A percentile compares a stretch with the other conserved stretches of the same genome.
These are phyloP conservation scores for Gadus chalcogrammus DNA, from an alignment of 2,113 vertebrate species.

Conservation along the genomic window DNA sequence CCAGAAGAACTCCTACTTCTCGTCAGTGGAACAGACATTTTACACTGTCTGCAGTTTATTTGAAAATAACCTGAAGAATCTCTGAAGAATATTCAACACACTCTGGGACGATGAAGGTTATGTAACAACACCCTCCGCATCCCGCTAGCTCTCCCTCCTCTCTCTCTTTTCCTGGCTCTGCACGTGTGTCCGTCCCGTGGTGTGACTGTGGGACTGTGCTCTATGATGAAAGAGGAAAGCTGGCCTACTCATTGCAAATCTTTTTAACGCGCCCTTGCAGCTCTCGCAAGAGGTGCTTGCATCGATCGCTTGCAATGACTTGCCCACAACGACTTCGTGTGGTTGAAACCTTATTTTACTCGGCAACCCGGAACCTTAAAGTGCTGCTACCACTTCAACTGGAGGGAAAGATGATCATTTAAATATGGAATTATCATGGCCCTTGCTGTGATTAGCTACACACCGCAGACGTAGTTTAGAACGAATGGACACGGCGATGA, in stretches of 20 bases:
- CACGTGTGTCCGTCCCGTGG: neutral
- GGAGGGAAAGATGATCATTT: too few species aligned
- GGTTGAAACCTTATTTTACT: too few species aligned
- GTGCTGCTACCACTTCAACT: too few species aligned
- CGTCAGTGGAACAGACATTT: slow-evolving; percentile 33
- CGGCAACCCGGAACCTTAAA: too few species aligned
- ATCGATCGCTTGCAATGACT: too few species aligned
- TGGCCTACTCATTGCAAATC: slow-evolving; percentile 19
- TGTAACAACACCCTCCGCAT: slow-evolving; percentile 34
- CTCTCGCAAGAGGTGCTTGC: slow-evolving; percentile 35
- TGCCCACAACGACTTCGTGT: too few species aligned
- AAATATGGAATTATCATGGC: too few species aligned
- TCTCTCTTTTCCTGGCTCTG: neutral
- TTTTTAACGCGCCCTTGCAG: slow-evolving; percentile 13
- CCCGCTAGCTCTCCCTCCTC: slow-evolving; percentile 13
- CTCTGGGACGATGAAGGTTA: slow-evolving; percentile 40
- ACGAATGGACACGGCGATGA: slow-evolving; percentile 14
- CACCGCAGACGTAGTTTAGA: too few species aligned
- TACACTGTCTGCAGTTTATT: slow-evolving; percentile 28
- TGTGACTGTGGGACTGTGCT: neutral
- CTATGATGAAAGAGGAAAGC: neutral
- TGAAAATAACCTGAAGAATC: slow-evolving; percentile 60
- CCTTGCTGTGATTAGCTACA: too few species aligned
- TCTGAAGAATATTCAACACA: slow-evolving; percentile 51
- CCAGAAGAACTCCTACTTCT: neutral